Evolutionary conservation across 1,140 invertebrate species (phyloP).

Genomic region (Linepithema humile): DNA sequence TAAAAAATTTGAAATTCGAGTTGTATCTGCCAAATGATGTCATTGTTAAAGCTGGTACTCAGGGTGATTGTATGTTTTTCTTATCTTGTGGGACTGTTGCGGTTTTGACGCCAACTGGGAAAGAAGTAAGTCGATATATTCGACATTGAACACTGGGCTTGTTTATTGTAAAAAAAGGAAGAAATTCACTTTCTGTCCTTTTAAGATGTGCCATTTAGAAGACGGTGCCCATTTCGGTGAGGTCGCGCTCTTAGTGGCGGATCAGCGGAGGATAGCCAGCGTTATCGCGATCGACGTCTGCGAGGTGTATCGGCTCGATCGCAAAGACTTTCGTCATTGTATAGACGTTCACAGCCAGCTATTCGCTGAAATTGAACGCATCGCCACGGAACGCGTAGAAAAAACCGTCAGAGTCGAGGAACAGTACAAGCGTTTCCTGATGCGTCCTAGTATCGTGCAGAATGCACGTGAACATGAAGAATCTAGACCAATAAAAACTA

Average conservation of each 20-base stretch:
- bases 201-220: slow-evolving; percentile 84
- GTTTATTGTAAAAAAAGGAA: not conserved
- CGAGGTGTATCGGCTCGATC: slow-evolving; percentile 81
- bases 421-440: slow-evolving; percentile 72
- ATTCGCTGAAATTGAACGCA: slow-evolving; percentile 76
- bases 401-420: slow-evolving; percentile 77
- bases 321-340: slow-evolving; percentile 83
- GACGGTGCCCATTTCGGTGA: slow-evolving; percentile 86
- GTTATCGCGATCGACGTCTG: slow-evolving; percentile 80
- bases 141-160: not conserved
- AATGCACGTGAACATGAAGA: no score
- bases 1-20: slow-evolving; percentile 77
- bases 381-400: slow-evolving; percentile 78
- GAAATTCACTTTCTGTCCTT: not conserved
- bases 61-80: slow-evolving; percentile 87
- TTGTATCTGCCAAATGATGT: slow-evolving; percentile 79
- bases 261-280: slow-evolving; percentile 80
- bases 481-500: not conserved
- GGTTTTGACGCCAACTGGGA: slow-evolving; percentile 86
- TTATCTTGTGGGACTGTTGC: slow-evolving; percentile 85
- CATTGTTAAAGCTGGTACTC: slow-evolving; percentile 84
- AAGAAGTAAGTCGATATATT: slow-evolving; percentile 80
- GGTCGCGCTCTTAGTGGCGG: slow-evolving; percentile 80
- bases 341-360: slow-evolving; percentile 76
- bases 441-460: slow-evolving; percentile 28